Base-by-base conservation (phyloP, 2,888 invertebrate genomes). In the Drosophila macrothrix region DNA sequence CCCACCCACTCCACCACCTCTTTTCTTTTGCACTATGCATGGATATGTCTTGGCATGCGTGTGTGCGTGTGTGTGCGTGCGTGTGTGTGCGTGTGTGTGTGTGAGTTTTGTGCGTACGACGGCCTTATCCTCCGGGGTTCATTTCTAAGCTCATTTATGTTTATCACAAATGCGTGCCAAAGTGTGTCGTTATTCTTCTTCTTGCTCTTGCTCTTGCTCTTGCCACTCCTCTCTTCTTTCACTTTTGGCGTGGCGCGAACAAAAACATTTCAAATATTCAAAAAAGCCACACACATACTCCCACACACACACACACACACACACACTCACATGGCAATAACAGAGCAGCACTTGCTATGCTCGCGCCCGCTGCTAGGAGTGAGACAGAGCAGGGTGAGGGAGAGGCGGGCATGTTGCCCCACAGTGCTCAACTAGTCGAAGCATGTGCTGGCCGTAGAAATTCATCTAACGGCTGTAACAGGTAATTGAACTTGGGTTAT, bases 71-170 rank as follows among this genome's bases (percentile, higher is more conserved):
- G 9, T 4, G 19, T 10, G 39, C 2, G 19, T 39, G 22, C 0
- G 54, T 14, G 71, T 61, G 63, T 37, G 54, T 37, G 67, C 29
- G 54, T 54, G 66, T 37, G 54, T 37, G 67, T 33, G 54, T 54
- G 66, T 52, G 65, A 43, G 66, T 67, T 19, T 28, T 55, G 69
- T 68, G 70, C 14, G 22, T 68, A 67, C 53, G 78, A 79, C 68
- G 68, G 79, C 80, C 75, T 88, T 88, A 91, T 92, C 92, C 92
- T 91, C 89, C 86, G 92, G 92, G 92, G 91, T 92, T 92, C 92
- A 91, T 92, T 91, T 92, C 92, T 93, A 92, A 92, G 93, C 92
- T 91, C 93, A 92, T 92, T 92, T 93, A 92, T 92, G 92, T 93
- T 93, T 93, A 93, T 92, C 91, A 91, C 92, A 92, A 92, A 92